These are phyloP conservation scores for Hydroisotoma schaefferi DNA, from an alignment of 2,888 invertebrate genomes.

Conservation along the genomic window DNA sequence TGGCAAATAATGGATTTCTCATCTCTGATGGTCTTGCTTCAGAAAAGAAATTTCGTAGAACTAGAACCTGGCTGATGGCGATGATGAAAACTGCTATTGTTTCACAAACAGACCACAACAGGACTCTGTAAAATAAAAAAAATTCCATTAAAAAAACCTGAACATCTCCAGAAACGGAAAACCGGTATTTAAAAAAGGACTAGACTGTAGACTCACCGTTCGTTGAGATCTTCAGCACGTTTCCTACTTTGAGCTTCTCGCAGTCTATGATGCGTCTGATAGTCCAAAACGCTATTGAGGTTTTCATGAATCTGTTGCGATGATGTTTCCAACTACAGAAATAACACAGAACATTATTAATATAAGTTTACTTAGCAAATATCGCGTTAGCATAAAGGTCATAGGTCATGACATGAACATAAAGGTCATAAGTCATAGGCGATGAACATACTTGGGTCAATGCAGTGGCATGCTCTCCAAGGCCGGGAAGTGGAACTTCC, in stretches of 20 bases:
- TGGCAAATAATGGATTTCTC: slow-evolving; percentile 47
- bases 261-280: slow-evolving; percentile 94
- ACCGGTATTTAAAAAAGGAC: neutral
- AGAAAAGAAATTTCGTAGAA: slow-evolving; percentile 87
- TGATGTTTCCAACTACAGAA: slow-evolving; percentile 83
- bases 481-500: slow-evolving; percentile 72
- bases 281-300: slow-evolving; percentile 82
- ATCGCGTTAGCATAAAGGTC: neutral
- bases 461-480: slow-evolving; percentile 84
- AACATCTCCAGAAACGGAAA: too few species aligned
- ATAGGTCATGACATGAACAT: neutral
- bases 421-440: too few species aligned
- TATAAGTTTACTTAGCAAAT: slow-evolving; percentile 57
- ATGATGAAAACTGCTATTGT: slow-evolving; percentile 78
- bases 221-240: slow-evolving; percentile 93
- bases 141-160: neutral
- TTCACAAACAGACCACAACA: slow-evolving; percentile 89
- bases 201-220: slow-evolving; percentile 53
- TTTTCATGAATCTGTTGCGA: slow-evolving; percentile 86
- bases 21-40: slow-evolving; percentile 62
- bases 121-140: slow-evolving; percentile 59
- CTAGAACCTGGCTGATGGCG: slow-evolving; percentile 84
- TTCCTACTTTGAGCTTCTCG: slow-evolving; percentile 92
- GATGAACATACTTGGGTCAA: slow-evolving; percentile 73
- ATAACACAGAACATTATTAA: slow-evolving; percentile 11